Percentiles rank a stretch among this genome's conserved stretches.
Evolutionary conservation across 2,113 vertebrate genomes (phyloP).

Genomic region (Podocnemis expansa): DNA sequence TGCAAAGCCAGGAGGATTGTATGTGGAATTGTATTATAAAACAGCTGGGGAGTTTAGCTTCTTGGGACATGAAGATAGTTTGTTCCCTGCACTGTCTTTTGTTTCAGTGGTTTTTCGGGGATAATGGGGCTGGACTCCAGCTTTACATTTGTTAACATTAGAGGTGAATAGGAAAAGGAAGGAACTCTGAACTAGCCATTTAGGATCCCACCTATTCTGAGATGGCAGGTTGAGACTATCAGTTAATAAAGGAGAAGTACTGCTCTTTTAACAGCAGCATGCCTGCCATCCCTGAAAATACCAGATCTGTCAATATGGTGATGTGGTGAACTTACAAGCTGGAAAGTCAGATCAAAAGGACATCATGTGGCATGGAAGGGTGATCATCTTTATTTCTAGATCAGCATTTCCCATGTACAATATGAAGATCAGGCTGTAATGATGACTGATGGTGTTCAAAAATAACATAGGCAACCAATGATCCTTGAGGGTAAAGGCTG

Average conservation of each 20-base stretch:
- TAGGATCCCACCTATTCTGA: background rate
- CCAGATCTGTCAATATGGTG: background rate
- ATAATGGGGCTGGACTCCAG: background rate
- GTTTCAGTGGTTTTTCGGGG: background rate
- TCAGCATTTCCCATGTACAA: background rate
- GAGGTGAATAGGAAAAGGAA: background rate
- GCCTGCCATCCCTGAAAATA: background rate
- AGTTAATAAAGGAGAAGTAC: too few species aligned
- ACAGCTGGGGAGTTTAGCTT: background rate
- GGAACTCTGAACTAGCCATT: background rate
- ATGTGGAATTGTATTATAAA: background rate
- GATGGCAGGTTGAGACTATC: background rate
- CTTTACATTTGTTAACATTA: background rate
- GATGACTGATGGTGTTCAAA: background rate
- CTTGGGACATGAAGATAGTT: rapidly evolving
- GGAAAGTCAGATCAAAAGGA: constrained; percentile 37
- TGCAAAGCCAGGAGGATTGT: background rate
- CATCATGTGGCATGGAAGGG: background rate
- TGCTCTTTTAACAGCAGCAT: constrained; percentile 18
- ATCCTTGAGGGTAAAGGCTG: background rate
- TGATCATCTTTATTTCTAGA: background rate
- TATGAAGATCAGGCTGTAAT: background rate
- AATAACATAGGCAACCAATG: constrained; percentile 47
- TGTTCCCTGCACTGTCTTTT: background rate
- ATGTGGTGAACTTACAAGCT: background rate